These are phyloP conservation scores for Urocitellus parryii DNA, from an alignment of 2,113 vertebrate species.

Conservation along the genomic window DNA sequence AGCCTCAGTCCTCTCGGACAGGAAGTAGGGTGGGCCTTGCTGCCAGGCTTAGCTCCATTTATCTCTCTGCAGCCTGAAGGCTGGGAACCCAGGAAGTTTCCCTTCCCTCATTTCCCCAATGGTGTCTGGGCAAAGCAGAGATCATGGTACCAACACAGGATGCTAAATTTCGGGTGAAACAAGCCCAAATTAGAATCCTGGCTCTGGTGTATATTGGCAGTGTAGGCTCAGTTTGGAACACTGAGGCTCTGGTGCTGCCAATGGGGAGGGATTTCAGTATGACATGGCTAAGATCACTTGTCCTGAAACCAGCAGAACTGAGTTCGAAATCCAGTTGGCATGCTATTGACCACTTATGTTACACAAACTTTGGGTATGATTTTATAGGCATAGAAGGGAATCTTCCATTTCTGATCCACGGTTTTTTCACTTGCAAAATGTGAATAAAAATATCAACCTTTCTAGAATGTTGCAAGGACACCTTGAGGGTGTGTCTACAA, in stretches of 20 bases:
- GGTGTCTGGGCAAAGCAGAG: background rate
- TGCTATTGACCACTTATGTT: background rate
- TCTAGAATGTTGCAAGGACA: background rate
- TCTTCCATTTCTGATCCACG: too few species aligned
- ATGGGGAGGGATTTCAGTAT: background rate
- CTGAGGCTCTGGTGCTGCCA: background rate
- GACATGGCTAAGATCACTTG: background rate
- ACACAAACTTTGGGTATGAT: background rate
- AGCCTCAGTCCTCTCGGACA: slow-evolving; percentile 11
- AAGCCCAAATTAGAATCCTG: background rate
- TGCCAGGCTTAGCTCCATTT: slow-evolving; percentile 11
- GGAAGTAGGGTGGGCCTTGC: slow-evolving; percentile 57
- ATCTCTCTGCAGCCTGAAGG: background rate
- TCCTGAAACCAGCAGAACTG: background rate
- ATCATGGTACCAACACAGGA: background rate
- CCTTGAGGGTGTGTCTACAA: background rate
- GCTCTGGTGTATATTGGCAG: background rate
- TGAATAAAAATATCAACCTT: background rate
- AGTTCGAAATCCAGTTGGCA: background rate
- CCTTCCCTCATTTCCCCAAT: slow-evolving; percentile 45
- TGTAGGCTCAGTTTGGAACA: background rate
- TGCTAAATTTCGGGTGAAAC: background rate
- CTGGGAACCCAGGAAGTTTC: slow-evolving; percentile 59
- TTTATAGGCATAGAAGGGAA: background rate
- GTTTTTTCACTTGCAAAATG: slow-evolving; percentile 24